Base-by-base conservation (phyloP, 2,888 invertebrate species). In the Kryphioiulus occultus region DNA sequence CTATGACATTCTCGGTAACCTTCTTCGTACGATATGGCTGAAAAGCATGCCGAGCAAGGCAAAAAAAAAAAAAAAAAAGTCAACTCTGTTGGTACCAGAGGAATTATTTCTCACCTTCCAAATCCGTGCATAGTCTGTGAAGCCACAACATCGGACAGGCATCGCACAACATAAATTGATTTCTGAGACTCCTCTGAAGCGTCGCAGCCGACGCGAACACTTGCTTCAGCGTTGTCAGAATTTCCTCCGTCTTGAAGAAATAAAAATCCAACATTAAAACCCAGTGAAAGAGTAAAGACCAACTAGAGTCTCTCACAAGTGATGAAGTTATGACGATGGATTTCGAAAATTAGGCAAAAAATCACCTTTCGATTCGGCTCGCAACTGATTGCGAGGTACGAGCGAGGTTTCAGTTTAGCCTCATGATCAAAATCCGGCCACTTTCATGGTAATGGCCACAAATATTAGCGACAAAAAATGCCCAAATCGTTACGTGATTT, bases 61-160 rank as follows among this genome's bases (percentile, higher is more conserved):
- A 17, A 53, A 53, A 47, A 84, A 82, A 83, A 83, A 3, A 83
- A 83, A 83, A 5, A 4, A 26, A 83, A 84, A 32, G 0, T n/a
- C 84, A 19, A 39, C n/a, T 53, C 30, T 44, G 19, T 1, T 9
- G 35, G 10, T 22, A 59, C 59, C 9, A 59, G 19, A 3, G 19
- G 44, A 32, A 32, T 0, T 39, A 87, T 0, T 22, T 0, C 89
- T 90, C 91, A 95, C 95, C 96, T 92, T 98, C 97, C 59, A 96
- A 93, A 90, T 97, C 97, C 87, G 95, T 94, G 90, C 96, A 97
- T 0, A 99, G 93, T 90, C 96, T 95, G 91, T 97, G 97, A 92
- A 96, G 98, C 97, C 98, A 98, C 87, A 98, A 94, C 96, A 98
- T 96, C 0, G 98, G 98, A 90, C 98, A 99, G 91, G 97, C 96